Percentiles rank a stretch among this genome's conserved stretches.
Conservation (phyloP, 1,140 invertebrate genomes). For the Centruroides sculpturatus region DNA sequence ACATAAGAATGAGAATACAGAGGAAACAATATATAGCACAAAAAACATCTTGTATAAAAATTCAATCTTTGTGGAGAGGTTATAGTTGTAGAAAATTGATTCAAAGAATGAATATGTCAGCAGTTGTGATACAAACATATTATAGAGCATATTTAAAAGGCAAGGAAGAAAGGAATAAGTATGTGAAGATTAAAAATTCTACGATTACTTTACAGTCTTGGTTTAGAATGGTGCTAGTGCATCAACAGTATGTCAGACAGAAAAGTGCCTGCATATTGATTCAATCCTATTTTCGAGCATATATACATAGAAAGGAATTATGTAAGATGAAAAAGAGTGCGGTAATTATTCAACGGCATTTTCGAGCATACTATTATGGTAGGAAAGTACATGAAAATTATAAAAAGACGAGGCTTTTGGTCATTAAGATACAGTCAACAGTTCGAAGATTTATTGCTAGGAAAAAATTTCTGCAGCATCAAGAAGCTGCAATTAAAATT, state of each 20-base stretch:
- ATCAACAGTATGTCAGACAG: background rate
- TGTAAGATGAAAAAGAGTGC: background rate
- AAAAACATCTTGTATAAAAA: no score
- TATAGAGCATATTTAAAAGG: slow-evolving; percentile 15
- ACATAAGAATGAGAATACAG: no score
- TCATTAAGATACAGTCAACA: background rate
- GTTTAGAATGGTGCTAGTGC: background rate
- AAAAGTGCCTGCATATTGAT: background rate
- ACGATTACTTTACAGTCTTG: slow-evolving; percentile 1
- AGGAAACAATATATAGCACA: background rate
- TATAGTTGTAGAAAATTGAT: slow-evolving; percentile 9
- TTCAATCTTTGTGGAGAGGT: background rate
- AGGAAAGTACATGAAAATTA: background rate
- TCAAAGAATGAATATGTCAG: slow-evolving; percentile 11
- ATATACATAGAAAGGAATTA: background rate
- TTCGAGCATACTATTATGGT: background rate
- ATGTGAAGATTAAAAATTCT: background rate
- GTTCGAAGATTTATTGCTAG: slow-evolving; percentile 2
- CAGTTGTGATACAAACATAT: slow-evolving; percentile 16
- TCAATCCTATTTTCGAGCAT: slow-evolving; percentile 1
- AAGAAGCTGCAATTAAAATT: background rate
- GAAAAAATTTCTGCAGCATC: background rate
- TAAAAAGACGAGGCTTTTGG: background rate
- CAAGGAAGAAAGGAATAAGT: background rate
- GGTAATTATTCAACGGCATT: slow-evolving; percentile 1